A percentile compares a stretch with the other conserved stretches of the same genome.
Evolutionary conservation across 2,113 vertebrate species (phyloP).

Genomic region (Polypterus bichir): DNA sequence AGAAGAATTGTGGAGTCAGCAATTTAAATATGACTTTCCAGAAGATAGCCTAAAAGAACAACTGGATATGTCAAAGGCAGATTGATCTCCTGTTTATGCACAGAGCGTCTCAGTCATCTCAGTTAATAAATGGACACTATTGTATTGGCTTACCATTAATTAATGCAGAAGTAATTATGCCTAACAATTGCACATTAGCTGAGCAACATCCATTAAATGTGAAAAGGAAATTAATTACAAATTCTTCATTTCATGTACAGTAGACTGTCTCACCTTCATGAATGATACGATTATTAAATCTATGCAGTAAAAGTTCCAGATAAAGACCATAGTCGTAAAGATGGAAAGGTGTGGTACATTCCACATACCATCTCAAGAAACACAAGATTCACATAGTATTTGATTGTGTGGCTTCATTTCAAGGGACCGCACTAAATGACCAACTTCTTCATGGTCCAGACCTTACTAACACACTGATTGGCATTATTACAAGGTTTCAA

Average conservation of each 20-base stretch:
- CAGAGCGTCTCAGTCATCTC: too few species aligned
- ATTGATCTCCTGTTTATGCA: constrained; percentile 6
- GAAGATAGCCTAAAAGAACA: constrained; percentile 15
- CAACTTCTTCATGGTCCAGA: constrained; percentile 7
- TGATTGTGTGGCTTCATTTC: constrained; percentile 7
- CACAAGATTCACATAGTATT: constrained; percentile 6
- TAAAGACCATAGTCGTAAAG: neutral
- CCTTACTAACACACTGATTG: constrained; percentile 4
- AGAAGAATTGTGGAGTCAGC: constrained; percentile 21
- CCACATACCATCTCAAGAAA: constrained; percentile 2
- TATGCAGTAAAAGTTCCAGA: constrained; percentile 7
- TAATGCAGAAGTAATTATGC: constrained; percentile 13
- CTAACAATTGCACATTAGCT: constrained; percentile 17
- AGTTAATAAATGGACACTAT: neutral
- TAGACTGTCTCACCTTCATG: constrained; percentile 8
- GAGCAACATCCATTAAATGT: constrained; percentile 17
- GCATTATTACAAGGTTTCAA: constrained; percentile 8
- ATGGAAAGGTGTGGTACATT: constrained; percentile 4
- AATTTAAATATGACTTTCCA: constrained; percentile 22
- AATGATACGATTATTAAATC: constrained; percentile 5
- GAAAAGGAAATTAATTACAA: constrained; percentile 9
- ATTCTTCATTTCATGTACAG: neutral
- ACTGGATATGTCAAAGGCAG: constrained; percentile 12
- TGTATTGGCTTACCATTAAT: constrained; percentile 8
- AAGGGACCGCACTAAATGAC: constrained; percentile 4